A percentile compares a stretch with the other conserved stretches of the same genome.
phyloP scores from a whole-genome alignment of 2,113 vertebrate species.

The Alethe diademata region DNA sequence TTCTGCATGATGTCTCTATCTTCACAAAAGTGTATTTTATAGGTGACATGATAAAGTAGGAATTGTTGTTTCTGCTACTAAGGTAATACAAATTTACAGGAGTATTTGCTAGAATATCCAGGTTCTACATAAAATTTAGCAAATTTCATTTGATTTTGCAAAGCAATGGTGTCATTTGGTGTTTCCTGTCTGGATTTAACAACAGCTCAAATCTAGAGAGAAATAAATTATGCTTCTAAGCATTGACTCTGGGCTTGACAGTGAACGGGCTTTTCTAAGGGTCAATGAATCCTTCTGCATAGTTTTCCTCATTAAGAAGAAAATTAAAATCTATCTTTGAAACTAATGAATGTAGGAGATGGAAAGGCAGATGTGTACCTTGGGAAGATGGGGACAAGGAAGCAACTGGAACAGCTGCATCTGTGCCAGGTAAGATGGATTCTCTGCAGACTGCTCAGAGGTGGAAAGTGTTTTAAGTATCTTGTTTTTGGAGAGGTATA shows the following conservation, averaged over 20 bases:
- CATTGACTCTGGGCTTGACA: not conserved
- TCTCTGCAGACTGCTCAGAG: not conserved
- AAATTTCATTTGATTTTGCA: not conserved
- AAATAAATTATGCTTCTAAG: not conserved
- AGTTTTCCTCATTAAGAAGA: slow-evolving; percentile 8
- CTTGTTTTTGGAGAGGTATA: not conserved
- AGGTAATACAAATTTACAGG: not conserved
- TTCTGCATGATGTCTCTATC: not conserved
- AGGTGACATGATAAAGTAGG: not conserved
- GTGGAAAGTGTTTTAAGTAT: not conserved
- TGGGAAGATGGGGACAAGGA: not conserved
- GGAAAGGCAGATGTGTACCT: not conserved
- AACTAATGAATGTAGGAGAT: not conserved
- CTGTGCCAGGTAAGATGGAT: not conserved
- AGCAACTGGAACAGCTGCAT: not conserved
- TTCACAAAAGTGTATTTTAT: not conserved
- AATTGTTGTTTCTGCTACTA: not conserved
- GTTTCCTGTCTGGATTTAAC: not conserved
- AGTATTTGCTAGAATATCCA: not conserved
- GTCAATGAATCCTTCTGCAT: not conserved
- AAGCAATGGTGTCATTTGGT: not conserved
- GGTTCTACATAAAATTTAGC: not conserved
- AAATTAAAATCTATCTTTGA: not conserved
- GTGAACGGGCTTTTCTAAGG: not conserved
- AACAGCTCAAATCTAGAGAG: not conserved